Percentiles rank a stretch among this genome's conserved stretches.
Evolutionary conservation across 92 coral and sea anemone species (phyloP).

Genomic region (Galaxea fascicularis): DNA sequence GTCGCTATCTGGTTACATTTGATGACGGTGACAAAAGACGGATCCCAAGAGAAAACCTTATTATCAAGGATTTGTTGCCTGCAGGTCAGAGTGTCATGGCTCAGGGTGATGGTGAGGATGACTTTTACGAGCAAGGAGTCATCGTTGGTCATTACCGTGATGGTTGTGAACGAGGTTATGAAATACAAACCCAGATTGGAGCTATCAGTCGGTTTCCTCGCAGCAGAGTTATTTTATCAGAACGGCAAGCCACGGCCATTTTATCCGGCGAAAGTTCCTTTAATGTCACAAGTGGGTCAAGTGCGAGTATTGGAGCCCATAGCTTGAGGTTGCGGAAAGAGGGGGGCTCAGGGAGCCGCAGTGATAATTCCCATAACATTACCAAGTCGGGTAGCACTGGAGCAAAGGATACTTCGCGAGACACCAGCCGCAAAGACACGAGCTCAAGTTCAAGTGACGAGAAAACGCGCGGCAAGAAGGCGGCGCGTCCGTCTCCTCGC

Average conservation of each 20-base stretch:
- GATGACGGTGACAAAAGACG: conserved; percentile 93
- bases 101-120: conserved; percentile 73
- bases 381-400: conserved; percentile 14
- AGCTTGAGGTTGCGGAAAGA: conserved; percentile 35
- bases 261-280: conserved; percentile 62
- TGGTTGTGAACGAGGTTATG: conserved; percentile 77
- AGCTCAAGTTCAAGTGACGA: conserved; percentile 52
- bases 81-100: conserved; percentile 87
- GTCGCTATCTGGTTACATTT: conserved; percentile 68
- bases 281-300: conserved; percentile 52
- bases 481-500: conserved; percentile 6
- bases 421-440: conserved; percentile 74
- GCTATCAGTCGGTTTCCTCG: conserved; percentile 68
- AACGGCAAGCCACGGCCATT: conserved; percentile 80
- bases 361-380: conserved; percentile 3
- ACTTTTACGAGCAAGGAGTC: conserved; percentile 79
- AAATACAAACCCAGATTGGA: conserved; percentile 67
- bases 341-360: conserved; percentile 39
- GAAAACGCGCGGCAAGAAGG: conserved; percentile 22
- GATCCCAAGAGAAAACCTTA: conserved; percentile 70
- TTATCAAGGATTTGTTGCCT: conserved; percentile 74
- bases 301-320: conserved; percentile 36
- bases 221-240: conserved; percentile 71
- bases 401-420: conserved; percentile 48
- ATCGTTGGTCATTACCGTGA: conserved; percentile 82